These are phyloP conservation scores for Acyrthosiphon pisum DNA, from an alignment of 1,140 invertebrate species.

Conservation along the genomic window DNA sequence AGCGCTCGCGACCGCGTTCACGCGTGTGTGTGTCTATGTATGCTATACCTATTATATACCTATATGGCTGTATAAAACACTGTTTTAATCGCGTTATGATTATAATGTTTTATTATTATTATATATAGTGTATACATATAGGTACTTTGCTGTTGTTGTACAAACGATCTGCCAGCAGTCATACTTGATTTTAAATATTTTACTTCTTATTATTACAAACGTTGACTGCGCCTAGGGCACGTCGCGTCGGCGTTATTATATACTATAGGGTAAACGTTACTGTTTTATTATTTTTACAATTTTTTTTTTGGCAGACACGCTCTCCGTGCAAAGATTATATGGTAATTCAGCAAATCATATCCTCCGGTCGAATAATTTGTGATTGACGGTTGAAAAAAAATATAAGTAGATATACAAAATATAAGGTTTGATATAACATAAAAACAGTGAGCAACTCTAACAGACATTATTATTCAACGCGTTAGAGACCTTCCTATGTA, in stretches of 20 bases:
- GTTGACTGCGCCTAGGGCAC: not conserved
- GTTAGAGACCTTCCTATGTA: not conserved
- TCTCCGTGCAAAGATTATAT: not conserved
- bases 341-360: not conserved
- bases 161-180: not conserved
- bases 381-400: not conserved
- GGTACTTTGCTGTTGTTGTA: not conserved
- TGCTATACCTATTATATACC: not conserved
- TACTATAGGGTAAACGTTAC: not conserved
- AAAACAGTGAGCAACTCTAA: not conserved
- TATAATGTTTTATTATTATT: not conserved
- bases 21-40: not conserved
- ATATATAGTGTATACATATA: not conserved
- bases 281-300: not conserved
- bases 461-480: not conserved
- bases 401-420: not conserved
- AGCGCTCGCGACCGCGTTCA: not conserved
- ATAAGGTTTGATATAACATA: not conserved
- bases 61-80: not conserved
- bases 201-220: not conserved
- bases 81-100: conserved; percentile 19
- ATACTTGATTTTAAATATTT: not conserved
- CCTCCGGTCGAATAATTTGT: not conserved
- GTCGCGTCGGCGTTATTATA: not conserved
- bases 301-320: not conserved